A percentile compares a stretch with the other conserved stretches of the same genome.
These are phyloP conservation scores for Lypha dubia DNA, from an alignment of 2,888 invertebrate genomes.

Conservation along the genomic window DNA sequence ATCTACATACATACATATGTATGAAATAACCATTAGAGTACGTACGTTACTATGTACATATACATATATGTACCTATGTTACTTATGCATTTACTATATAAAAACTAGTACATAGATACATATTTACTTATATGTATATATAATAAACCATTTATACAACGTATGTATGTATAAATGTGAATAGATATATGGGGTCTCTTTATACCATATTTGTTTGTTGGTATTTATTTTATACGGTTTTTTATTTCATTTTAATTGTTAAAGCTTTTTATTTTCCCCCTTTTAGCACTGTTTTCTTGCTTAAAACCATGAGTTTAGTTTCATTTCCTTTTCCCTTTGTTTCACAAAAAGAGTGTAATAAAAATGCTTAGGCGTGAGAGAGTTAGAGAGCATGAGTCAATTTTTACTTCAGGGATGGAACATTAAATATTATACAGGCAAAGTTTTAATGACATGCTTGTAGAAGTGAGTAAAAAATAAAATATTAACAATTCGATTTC, in stretches of 20 bases:
- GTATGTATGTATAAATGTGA: neutral
- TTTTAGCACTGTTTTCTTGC: neutral
- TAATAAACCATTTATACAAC: neutral
- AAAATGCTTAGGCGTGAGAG: neutral
- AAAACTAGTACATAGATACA: neutral
- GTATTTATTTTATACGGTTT: constrained; percentile 6
- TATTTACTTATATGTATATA: neutral
- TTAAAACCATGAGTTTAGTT: constrained; percentile 32
- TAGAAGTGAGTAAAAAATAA: no score
- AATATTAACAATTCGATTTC: no score
- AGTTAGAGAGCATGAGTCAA: constrained; percentile 7
- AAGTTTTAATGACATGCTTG: no score
- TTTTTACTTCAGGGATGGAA: neutral
- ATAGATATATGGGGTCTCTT: neutral
- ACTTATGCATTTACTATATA: neutral
- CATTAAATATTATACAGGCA: neutral
- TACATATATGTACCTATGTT: neutral
- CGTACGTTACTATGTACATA: neutral
- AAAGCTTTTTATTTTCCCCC: constrained; percentile 30
- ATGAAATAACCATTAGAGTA: no score
- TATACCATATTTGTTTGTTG: neutral
- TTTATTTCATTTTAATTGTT: constrained; percentile 42
- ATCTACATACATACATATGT: neutral
- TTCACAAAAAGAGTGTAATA: constrained; percentile 6
- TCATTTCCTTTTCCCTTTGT: neutral